Percentiles rank a stretch among this genome's conserved stretches.
phyloP scores from a whole-genome alignment of 35 echinoderm and acorn worm species.

The Heliocidaris tuberculata region DNA sequence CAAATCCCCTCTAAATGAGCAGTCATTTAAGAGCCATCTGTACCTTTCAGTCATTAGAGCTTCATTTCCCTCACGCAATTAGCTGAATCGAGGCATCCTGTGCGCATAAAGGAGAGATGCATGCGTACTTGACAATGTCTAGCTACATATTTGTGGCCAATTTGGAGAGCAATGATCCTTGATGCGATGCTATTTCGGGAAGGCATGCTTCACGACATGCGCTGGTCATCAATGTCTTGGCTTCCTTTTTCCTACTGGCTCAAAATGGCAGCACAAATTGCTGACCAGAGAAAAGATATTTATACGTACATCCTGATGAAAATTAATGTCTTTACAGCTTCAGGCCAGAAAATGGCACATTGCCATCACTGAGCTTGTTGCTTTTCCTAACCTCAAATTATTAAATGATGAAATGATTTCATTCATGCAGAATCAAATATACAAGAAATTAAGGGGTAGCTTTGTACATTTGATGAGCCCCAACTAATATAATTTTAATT shows the following conservation, averaged over 20 bases:
- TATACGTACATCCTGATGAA: not conserved
- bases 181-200: not conserved
- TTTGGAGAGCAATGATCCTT: not conserved
- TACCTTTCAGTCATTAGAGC: not conserved
- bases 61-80: not conserved
- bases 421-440: not conserved
- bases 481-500: not conserved
- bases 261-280: not conserved
- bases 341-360: not conserved
- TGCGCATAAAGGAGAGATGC: not conserved
- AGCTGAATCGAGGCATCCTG: not conserved
- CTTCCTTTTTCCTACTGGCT: not conserved
- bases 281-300: not conserved
- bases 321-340: not conserved
- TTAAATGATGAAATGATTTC: not conserved
- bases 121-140: not conserved
- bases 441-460: not conserved
- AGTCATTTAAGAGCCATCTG: slow-evolving; percentile 1
- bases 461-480: not conserved
- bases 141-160: not conserved
- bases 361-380: not conserved
- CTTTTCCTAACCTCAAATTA: not conserved
- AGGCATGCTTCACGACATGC: not conserved
- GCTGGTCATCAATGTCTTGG: not conserved
- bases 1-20: not conserved